These are phyloP conservation scores for Hippolais icterina DNA, from an alignment of 2,113 vertebrate genomes.

Conservation along the genomic window DNA sequence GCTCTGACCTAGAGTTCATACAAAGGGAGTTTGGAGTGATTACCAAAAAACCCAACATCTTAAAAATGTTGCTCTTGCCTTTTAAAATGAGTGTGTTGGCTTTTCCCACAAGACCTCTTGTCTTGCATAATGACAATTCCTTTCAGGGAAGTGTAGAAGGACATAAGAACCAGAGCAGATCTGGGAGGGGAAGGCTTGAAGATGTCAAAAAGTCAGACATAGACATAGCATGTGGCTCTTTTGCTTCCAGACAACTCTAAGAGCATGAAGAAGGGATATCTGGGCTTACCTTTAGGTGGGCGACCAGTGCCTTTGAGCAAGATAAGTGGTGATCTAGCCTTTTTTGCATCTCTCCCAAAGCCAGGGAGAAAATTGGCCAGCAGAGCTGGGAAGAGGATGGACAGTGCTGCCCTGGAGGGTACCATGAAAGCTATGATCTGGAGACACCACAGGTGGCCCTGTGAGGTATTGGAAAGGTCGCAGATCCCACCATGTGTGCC, in stretches of 20 bases:
- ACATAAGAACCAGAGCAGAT: background rate
- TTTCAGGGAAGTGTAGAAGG: background rate
- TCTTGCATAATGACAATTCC: background rate
- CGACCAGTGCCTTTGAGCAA: background rate
- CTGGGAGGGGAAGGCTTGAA: background rate
- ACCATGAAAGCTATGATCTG: fast-evolving
- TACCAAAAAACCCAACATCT: background rate
- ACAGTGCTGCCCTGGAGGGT: background rate
- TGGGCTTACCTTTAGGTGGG: background rate
- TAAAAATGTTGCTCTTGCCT: background rate
- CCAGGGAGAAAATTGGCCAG: background rate
- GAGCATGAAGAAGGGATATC: background rate
- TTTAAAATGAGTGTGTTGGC: background rate
- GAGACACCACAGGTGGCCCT: background rate
- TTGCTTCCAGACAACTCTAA: background rate
- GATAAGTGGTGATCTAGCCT: background rate
- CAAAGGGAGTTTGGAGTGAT: background rate
- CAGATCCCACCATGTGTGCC: background rate
- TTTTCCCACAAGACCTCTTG: background rate
- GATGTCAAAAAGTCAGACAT: background rate
- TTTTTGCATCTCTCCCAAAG: background rate
- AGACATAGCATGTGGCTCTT: background rate
- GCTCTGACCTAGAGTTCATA: background rate
- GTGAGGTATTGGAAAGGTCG: background rate
- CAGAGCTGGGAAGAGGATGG: background rate